Evolutionary conservation across 2,797 vertebrate species (phyloP).

Genomic region (Eupleurogrammus muticus): DNA sequence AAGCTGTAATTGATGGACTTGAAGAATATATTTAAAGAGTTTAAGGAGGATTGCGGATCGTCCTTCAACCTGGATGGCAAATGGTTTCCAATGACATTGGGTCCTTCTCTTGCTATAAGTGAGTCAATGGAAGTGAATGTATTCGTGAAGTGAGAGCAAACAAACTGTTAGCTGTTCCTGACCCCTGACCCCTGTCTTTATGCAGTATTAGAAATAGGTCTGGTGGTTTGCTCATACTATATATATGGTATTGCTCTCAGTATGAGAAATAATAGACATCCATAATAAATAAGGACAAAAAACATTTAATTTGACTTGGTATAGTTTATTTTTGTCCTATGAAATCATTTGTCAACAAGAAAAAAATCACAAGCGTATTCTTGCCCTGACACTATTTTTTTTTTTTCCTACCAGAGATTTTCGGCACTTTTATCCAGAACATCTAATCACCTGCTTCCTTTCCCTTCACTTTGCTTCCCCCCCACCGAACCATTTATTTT

Average conservation of each 20-base stretch:
- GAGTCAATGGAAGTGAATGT: conserved; percentile 10
- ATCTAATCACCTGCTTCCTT: conserved; percentile 5
- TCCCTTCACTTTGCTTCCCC: too few relatives aligned
- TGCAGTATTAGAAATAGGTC: neutral
- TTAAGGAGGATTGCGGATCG: neutral
- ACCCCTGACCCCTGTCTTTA: neutral
- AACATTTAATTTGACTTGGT: neutral
- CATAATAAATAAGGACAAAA: neutral
- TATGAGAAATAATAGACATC: neutral
- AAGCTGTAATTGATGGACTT: neutral
- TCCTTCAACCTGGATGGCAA: neutral
- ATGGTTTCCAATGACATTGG: neutral
- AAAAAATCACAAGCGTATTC: neutral
- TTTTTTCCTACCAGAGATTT: neutral
- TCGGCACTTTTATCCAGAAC: neutral
- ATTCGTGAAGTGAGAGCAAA: neutral
- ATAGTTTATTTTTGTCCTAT: neutral
- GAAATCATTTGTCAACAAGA: neutral
- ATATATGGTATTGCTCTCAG: neutral
- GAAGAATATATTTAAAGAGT: neutral
- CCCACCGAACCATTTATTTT: conserved; percentile 19
- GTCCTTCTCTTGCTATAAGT: neutral
- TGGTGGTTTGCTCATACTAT: neutral
- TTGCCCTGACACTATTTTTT: neutral
- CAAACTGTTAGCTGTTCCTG: neutral